These are phyloP conservation scores for Hippoglossus hippoglossus DNA, from an alignment of 2,797 vertebrate species.

Conservation along the genomic window DNA sequence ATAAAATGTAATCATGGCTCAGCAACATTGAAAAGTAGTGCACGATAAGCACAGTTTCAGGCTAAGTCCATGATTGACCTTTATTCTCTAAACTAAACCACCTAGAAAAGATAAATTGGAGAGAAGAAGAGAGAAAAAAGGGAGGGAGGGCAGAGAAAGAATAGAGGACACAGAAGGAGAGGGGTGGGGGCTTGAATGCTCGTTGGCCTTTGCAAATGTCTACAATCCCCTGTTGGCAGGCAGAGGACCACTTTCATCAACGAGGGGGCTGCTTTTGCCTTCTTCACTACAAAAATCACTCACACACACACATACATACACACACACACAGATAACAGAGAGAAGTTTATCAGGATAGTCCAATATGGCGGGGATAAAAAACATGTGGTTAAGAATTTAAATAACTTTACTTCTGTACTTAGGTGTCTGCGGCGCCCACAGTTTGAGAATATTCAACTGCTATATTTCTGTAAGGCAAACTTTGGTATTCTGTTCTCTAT, in stretches of 20 bases:
- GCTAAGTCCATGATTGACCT: slow-evolving; percentile 42
- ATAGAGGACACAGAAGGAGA: slow-evolving; percentile 72
- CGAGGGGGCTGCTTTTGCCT: slow-evolving; percentile 99
- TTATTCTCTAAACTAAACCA: slow-evolving; percentile 44
- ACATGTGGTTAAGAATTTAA: slow-evolving; percentile 71
- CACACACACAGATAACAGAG: slow-evolving; percentile 96
- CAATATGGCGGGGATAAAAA: slow-evolving; percentile 77
- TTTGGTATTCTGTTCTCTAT: slow-evolving; percentile 51
- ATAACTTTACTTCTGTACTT: slow-evolving; percentile 59
- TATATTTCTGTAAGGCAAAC: slow-evolving; percentile 37
- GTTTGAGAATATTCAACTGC: slow-evolving; percentile 46
- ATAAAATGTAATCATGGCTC: slow-evolving; percentile 26
- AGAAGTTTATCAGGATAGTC: slow-evolving; percentile 96
- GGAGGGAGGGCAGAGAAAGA: slow-evolving; percentile 73
- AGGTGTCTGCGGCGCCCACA: slow-evolving; percentile 40
- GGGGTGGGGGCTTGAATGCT: slow-evolving; percentile 91
- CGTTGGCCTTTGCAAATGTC: slow-evolving; percentile 97
- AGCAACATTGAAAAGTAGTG: slow-evolving; percentile 36
- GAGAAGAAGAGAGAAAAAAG: slow-evolving; percentile 47
- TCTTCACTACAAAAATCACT: slow-evolving; percentile 99
- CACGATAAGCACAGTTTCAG: slow-evolving; percentile 38
- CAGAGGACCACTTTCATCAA: slow-evolving; percentile 99
- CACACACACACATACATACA: slow-evolving; percentile 92
- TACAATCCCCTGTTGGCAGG: slow-evolving; percentile 99
- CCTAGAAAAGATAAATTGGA: slow-evolving; percentile 60